Evolutionary conservation across 2,888 invertebrate genomes (phyloP).

Genomic region (Scaptodrosophila latifasciaeformis): DNA sequence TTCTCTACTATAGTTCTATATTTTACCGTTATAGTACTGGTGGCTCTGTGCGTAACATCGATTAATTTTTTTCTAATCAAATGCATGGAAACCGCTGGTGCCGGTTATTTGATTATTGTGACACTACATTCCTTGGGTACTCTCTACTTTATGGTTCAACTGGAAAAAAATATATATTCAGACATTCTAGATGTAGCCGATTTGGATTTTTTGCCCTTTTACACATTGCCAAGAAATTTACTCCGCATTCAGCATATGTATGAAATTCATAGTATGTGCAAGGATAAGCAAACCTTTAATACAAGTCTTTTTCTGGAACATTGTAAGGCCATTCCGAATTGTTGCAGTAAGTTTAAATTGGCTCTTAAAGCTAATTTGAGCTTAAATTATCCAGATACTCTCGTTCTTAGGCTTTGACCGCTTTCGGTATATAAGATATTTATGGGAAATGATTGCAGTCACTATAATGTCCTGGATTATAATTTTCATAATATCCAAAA

Average conservation of each 20-base stretch:
- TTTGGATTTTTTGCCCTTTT: conserved; percentile 24
- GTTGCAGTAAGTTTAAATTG: conserved; percentile 39
- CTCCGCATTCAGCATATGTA: neutral
- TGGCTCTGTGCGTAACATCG: conserved; percentile 26
- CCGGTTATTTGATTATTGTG: conserved; percentile 27
- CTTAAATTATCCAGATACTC: neutral
- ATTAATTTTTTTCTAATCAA: conserved; percentile 26
- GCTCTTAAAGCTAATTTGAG: too few relatives aligned
- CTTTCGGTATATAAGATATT: neutral
- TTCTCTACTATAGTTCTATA: neutral
- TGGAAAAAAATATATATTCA: neutral
- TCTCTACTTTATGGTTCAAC: conserved; percentile 2
- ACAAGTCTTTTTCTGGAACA: conserved; percentile 37
- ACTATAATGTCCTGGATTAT: conserved; percentile 12
- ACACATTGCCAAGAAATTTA: conserved; percentile 21
- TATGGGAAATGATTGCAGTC: neutral
- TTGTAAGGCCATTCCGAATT: conserved; percentile 31
- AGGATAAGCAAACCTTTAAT: conserved; percentile 28
- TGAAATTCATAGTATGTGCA: conserved; percentile 12
- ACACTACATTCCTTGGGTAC: conserved; percentile 28
- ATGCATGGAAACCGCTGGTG: conserved; percentile 12
- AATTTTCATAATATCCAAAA: neutral
- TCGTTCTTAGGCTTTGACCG: neutral
- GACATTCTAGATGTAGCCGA: neutral
- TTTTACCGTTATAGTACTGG: conserved; percentile 8